Evolutionary conservation across 2,888 invertebrate species (phyloP).

Genomic region (Stictocephala bisonia): DNA sequence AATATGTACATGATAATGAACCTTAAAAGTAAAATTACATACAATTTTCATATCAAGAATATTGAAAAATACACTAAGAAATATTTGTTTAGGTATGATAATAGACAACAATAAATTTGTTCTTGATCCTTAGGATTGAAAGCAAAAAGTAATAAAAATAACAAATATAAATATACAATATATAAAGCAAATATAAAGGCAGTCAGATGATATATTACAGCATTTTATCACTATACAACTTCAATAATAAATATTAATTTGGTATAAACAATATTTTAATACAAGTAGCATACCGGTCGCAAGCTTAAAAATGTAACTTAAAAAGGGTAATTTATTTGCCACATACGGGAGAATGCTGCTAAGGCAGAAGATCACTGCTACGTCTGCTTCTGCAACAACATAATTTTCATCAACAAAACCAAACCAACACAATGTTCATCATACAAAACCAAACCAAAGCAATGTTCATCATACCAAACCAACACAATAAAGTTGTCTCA

Average conservation of each 20-base stretch:
- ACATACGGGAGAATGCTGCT: neutral
- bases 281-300: neutral
- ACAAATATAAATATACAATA: conserved; percentile 14
- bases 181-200: conserved; percentile 2
- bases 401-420: neutral
- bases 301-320: neutral
- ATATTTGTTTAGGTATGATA: neutral
- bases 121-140: neutral
- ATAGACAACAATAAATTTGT: conserved; percentile 10
- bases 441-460: too few relatives aligned
- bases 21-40: neutral
- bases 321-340: neutral
- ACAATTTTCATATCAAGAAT: conserved; percentile 12
- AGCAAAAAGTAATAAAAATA: neutral
- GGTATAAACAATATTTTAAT: conserved; percentile 23
- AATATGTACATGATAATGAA: neutral
- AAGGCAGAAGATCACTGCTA: neutral
- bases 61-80: neutral
- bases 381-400: conserved; percentile 6
- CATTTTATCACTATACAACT: conserved; percentile 15
- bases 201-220: conserved; percentile 5
- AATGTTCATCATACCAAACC: too few relatives aligned
- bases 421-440: neutral
- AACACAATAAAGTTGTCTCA: neutral
- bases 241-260: conserved; percentile 11